Conservation (phyloP, 2,797 vertebrate species). For the Perodicticus potto region DNA sequence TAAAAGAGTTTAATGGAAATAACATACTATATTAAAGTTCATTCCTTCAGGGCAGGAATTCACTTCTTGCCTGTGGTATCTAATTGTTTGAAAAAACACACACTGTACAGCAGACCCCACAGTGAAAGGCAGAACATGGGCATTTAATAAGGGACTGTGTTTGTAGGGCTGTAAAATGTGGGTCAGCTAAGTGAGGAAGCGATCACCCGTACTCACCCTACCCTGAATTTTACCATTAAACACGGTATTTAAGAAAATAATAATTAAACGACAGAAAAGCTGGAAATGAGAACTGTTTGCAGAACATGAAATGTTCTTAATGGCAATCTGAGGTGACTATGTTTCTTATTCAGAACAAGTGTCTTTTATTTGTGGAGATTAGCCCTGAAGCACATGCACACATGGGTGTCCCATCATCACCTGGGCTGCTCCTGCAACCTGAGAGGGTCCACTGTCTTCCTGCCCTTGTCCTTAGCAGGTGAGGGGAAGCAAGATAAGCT, state of each 20-base stretch:
- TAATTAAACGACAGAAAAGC: not conserved
- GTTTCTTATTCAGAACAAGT: constrained; percentile 67
- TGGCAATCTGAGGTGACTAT: constrained; percentile 69
- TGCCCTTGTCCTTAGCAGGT: not conserved
- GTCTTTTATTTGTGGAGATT: constrained; percentile 78
- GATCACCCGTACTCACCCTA: not conserved
- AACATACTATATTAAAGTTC: constrained; percentile 11
- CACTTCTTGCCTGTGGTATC: not conserved
- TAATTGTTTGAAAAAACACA: not conserved
- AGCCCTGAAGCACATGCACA: not conserved
- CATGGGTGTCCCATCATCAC: not conserved
- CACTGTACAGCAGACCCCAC: not conserved
- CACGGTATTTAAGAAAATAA: not conserved
- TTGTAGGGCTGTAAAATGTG: not conserved
- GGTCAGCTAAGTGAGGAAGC: not conserved
- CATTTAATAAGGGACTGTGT: not conserved
- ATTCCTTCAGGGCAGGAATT: not conserved
- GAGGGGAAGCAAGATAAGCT: not conserved
- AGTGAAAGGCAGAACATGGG: not conserved
- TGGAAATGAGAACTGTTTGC: not conserved
- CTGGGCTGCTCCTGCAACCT: not conserved
- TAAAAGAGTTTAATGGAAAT: constrained; percentile 57
- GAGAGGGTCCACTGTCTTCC: not conserved
- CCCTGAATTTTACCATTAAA: not conserved
- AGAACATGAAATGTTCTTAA: constrained; percentile 71